phyloP scores from a whole-genome alignment of 2,113 vertebrate genomes.

The Gavia stellata region DNA sequence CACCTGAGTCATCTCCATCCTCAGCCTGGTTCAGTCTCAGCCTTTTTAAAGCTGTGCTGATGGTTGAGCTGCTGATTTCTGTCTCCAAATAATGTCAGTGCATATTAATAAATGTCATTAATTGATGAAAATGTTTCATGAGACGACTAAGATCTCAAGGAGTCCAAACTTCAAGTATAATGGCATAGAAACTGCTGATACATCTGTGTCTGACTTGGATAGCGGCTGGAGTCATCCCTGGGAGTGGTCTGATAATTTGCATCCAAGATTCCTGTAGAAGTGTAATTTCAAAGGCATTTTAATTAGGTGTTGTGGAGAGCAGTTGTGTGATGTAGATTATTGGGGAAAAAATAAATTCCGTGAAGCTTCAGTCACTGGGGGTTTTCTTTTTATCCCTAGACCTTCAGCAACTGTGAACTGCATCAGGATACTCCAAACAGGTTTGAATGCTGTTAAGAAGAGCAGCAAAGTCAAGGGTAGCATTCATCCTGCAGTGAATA shows the following conservation, averaged over 20 bases:
- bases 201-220: neutral
- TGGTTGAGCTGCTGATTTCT: neutral
- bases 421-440: neutral
- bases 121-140: neutral
- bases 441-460: neutral
- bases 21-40: neutral
- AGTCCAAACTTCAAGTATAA: neutral
- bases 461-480: neutral
- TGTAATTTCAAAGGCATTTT: conserved; percentile 3
- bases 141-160: neutral
- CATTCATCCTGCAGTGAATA: neutral
- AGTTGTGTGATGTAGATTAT: neutral
- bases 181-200: neutral
- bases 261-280: neutral
- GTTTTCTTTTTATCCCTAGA: neutral
- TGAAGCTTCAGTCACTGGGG: neutral
- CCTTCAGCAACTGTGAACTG: neutral
- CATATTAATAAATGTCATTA: neutral
- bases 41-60: neutral
- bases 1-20: neutral
- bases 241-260: neutral
- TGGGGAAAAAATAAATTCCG: neutral
- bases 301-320: neutral
- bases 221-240: neutral
- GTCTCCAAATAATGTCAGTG: neutral